Evolutionary conservation across 2,113 vertebrate species (phyloP).

Genomic region (Lipophrys pholis): DNA sequence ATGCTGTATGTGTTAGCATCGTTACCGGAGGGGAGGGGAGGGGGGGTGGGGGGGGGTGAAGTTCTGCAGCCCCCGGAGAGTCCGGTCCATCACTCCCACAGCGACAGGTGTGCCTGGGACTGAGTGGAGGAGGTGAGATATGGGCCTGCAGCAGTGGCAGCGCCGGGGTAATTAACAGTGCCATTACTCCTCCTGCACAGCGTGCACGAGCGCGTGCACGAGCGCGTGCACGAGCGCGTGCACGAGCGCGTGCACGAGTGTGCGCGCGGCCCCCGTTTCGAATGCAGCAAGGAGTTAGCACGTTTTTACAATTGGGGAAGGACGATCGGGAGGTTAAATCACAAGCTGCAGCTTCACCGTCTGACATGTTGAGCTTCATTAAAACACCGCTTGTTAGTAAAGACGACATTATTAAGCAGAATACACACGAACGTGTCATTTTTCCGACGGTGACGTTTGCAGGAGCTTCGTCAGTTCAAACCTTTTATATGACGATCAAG

Average conservation of each 20-base stretch:
- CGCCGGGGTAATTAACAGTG: conserved; percentile 65
- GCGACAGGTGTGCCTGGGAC: conserved; percentile 66
- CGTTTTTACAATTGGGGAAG: no score
- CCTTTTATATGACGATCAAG: no score
- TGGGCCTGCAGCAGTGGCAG: conserved; percentile 54
- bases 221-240: conserved; percentile 12
- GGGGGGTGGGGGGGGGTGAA: no score
- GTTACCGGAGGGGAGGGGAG: background rate
- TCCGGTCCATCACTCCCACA: conserved; percentile 60
- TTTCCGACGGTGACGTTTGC: no score
- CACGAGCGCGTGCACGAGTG: conserved; percentile 13
- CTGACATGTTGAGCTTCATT: no score
- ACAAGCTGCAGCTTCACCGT: no score
- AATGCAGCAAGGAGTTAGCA: conserved; percentile 16
- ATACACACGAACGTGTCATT: no score
- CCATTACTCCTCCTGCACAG: conserved; percentile 48
- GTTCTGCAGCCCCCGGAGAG: conserved; percentile 16
- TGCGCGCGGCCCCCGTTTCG: conserved; percentile 1
- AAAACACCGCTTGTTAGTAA: no score
- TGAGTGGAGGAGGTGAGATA: conserved; percentile 56
- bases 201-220: conserved; percentile 6
- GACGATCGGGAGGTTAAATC: no score
- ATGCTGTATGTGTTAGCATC: conserved; percentile 50
- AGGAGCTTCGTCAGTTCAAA: no score
- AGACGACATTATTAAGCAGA: no score